phyloP scores from a whole-genome alignment of 2,797 vertebrate species.

The Kryptolebias ocellatus region DNA sequence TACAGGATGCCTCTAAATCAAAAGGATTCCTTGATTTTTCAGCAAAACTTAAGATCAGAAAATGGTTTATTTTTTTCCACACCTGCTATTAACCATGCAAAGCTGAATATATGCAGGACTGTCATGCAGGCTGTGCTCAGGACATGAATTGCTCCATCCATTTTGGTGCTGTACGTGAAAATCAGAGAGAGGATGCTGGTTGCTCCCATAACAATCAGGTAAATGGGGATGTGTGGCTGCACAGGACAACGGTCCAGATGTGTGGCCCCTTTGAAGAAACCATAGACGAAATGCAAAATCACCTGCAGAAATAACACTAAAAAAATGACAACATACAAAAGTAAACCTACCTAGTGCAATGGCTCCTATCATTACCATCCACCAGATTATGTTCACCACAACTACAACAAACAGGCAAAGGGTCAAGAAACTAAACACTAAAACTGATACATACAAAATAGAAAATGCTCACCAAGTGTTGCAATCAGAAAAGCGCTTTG shows the following conservation, averaged over 20 bases:
- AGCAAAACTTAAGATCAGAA: neutral
- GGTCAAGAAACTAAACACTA: neutral
- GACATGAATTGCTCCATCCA: neutral
- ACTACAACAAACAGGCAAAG: conserved; percentile 33
- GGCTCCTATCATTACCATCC: conserved; percentile 72
- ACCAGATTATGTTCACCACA: conserved; percentile 66
- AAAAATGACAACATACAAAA: neutral
- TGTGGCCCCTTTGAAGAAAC: conserved; percentile 46
- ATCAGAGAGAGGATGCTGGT: conserved; percentile 46
- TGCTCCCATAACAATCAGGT: conserved; percentile 65
- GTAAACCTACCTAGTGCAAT: conserved; percentile 63
- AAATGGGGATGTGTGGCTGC: conserved; percentile 68
- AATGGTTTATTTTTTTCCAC: neutral
- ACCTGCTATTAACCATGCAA: conserved; percentile 73
- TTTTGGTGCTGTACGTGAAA: conserved; percentile 47
- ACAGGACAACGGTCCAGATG: conserved; percentile 52
- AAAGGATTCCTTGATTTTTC: neutral
- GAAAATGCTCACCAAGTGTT: conserved; percentile 38
- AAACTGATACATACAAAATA: neutral
- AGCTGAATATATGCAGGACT: conserved; percentile 54
- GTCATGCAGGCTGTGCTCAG: conserved; percentile 1
- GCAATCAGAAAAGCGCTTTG: conserved; percentile 22
- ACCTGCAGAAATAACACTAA: too few relatives aligned
- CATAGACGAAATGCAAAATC: neutral
- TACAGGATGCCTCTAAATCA: neutral